Evolutionary conservation across 2,888 invertebrate species (phyloP), one percentile per base, ranked within the genome.

Genomic region (Ophioninae sp.): DNA sequence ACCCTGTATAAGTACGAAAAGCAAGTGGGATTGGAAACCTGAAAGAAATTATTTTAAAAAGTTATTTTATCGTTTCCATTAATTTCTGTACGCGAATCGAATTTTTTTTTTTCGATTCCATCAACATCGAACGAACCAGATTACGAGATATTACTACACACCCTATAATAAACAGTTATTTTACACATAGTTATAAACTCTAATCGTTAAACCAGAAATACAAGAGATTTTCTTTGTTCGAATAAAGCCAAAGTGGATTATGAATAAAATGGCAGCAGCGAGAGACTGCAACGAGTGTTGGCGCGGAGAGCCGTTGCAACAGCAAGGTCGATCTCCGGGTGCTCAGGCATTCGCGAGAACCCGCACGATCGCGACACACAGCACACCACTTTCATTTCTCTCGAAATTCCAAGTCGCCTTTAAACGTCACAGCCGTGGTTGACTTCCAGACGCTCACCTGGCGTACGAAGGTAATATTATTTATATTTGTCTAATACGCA

Each of bases 341-440:
- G 76, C 67, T 83, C 77, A 63, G 72, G 44, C 76, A 64, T 71
- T 78, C 79, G 79, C 75, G 65, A 64, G 69, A 75, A 30, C 73
- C 44, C 41, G 63, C n/a, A 23, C 74, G 79, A 79, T 78, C 78
- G 71, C 79, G 82, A 74, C 67, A 74, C 59, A 56, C 71, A 63
- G 65, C 56, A 72, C 64, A 75, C 76, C 83, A 81, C 83, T 83
- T 83, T 83, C 83, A 83, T 83, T 83, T 83, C 83, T 81, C 81
- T 61, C 74, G 64, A 77, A 77, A 69, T 72, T 71, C 64, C 71
- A 71, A 71, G 71, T 58, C 63, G 44, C 64, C 56, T 68, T 67
- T 59, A 68, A 67, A 58, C 56, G 78, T 79, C 71, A 71, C 64
- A 39, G 77, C 61, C 58, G 23, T 30, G 17, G 65, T 61, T 61